Base-by-base conservation (phyloP, 2,888 invertebrate species). In the Agrotis clavis region DNA sequence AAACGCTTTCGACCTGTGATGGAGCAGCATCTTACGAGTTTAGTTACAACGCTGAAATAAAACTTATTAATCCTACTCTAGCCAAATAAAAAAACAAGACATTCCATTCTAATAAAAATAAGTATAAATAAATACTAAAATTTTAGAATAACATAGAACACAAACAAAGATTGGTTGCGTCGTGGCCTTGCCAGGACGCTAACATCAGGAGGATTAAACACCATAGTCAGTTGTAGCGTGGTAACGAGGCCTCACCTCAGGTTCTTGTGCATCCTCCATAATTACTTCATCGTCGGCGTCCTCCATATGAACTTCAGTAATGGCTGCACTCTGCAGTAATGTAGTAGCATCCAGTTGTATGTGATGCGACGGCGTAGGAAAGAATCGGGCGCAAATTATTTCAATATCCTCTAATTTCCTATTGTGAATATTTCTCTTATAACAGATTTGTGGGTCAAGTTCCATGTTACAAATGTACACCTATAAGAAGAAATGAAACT, bases 381-480 rank as follows among this genome's bases (percentile, higher is more conserved):
- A 98, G 97, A 99, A 99, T 64, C 97, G 97, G 74, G 97, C 92
- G 57, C 97, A 95, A 75, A 98, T 97, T 80, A 97, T 96, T 88
- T 98, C 97, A 59, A 99, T 98, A 72, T 99, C 99, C 2, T 97
- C 97, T 86, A 98, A 97, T 0, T 96, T 97, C 62, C 99, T 97
- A 80, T 98, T 97, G 92, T 99, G 99, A 71, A 98, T 97, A 93
- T 99, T 99, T 74, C 98, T 97, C 91, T 98, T 98, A 71, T 97
- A 95, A 93, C 99, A 99, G 1, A 97, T 94, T 76, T 97, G 97
- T 16, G 98, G 92, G 91, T 99, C 99, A 90, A 97, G 97, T 86
- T 98, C 98, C 97, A 99, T 97, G 90, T 99, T 98, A 88, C 98
- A 98, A 73, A 99, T 97, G 92, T 99, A 99, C 21, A 99, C 99